Percentiles rank a stretch among this genome's conserved stretches.
Evolutionary conservation across 2,888 invertebrate genomes (phyloP).

Genomic region (Campaea margaritaria): DNA sequence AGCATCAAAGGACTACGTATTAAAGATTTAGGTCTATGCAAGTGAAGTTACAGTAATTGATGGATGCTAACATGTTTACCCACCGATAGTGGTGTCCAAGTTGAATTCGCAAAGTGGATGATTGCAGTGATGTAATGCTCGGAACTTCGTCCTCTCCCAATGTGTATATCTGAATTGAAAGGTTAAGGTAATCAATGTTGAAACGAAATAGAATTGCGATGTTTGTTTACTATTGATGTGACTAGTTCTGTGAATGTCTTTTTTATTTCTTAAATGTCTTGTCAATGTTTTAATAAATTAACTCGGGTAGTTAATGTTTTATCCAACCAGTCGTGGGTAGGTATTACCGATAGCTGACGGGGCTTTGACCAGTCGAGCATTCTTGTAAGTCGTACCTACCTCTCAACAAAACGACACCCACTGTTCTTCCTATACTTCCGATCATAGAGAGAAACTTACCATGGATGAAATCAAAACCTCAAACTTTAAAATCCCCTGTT

Average conservation of each 20-base stretch:
- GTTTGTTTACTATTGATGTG: slow-evolving; percentile 8
- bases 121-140: slow-evolving; percentile 87
- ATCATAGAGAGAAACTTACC: slow-evolving; percentile 61
- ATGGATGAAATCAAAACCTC: slow-evolving; percentile 74
- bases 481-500: slow-evolving; percentile 79
- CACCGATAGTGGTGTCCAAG: slow-evolving; percentile 66
- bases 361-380: too few relatives aligned
- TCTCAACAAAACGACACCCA: too few relatives aligned
- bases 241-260: background rate
- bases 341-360: too few relatives aligned
- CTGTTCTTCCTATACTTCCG: too few relatives aligned
- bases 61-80: slow-evolving; percentile 24
- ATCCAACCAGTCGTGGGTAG: too few relatives aligned
- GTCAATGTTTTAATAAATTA: too few relatives aligned
- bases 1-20: slow-evolving; percentile 27
- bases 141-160: slow-evolving; percentile 89
- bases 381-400: too few relatives aligned
- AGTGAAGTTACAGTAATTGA: slow-evolving; percentile 18
- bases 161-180: slow-evolving; percentile 82
- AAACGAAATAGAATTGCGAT: slow-evolving; percentile 13
- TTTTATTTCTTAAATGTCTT: background rate
- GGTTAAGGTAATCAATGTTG: slow-evolving; percentile 20
- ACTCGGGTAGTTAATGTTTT: too few relatives aligned
- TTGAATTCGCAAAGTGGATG: slow-evolving; percentile 84
- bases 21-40: slow-evolving; percentile 41